Conservation (phyloP, 2,113 vertebrate species). For the Platichthys stellatus region DNA sequence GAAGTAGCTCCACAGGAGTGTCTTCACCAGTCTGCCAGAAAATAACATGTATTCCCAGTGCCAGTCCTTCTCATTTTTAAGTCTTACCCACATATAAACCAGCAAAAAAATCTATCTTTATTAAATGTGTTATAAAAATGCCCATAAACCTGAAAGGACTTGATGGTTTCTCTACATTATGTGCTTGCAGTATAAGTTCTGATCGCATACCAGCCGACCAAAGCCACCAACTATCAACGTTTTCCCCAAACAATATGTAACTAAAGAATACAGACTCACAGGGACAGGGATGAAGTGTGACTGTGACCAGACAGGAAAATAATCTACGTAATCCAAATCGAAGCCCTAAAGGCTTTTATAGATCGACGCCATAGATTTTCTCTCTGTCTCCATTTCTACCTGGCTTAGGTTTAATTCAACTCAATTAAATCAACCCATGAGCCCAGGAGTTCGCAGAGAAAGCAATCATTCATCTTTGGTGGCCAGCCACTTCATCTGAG, state of each 20-base stretch:
- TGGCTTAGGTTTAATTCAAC: constrained; percentile 83
- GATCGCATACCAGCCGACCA: background rate
- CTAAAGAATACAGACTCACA: constrained; percentile 48
- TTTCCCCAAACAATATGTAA: constrained; percentile 56
- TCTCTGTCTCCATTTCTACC: constrained; percentile 78
- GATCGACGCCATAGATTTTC: constrained; percentile 82
- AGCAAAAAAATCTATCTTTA: background rate
- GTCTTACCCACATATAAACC: background rate
- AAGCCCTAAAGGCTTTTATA: constrained; percentile 85
- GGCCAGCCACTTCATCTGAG: constrained; percentile 67
- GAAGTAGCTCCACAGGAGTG: constrained; percentile 66
- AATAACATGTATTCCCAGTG: constrained; percentile 52
- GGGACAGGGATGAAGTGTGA: constrained; percentile 71
- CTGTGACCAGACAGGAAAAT: constrained; percentile 81
- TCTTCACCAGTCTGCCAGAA: constrained; percentile 62
- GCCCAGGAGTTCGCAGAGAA: constrained; percentile 71
- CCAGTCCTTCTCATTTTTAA: constrained; percentile 16
- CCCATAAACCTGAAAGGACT: background rate
- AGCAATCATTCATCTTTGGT: constrained; percentile 78
- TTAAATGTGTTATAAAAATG: constrained; percentile 1
- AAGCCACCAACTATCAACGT: background rate
- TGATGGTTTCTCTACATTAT: background rate
- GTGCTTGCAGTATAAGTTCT: background rate
- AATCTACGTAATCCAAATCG: constrained; percentile 82
- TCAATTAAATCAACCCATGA: constrained; percentile 82